phyloP scores from a whole-genome alignment of 2,113 vertebrate species.

The Hemichromis elongatus region DNA sequence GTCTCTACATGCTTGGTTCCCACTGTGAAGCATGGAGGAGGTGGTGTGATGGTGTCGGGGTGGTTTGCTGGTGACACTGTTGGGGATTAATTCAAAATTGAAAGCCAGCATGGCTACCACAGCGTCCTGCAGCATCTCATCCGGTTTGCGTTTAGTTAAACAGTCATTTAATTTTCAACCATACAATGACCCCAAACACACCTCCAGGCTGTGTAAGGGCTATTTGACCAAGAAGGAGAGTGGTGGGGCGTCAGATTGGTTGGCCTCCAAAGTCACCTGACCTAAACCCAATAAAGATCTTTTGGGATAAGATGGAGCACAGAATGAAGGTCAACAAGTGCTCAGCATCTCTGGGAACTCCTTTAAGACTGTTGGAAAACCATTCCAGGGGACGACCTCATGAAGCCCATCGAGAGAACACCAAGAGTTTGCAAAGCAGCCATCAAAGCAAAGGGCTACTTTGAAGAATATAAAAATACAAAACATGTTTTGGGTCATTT shows the following conservation, averaged over 20 bases:
- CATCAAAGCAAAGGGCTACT: background rate
- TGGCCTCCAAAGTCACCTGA: background rate
- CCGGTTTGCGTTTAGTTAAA: fast-evolving
- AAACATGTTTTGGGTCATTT: background rate
- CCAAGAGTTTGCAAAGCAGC: fast-evolving
- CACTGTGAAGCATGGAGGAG: no score
- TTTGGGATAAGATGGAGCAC: background rate
- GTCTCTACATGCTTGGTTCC: no score
- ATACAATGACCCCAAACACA: background rate
- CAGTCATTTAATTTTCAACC: background rate
- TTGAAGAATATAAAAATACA: background rate
- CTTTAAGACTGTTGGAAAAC: background rate
- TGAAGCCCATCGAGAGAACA: background rate
- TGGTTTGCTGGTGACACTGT: background rate
- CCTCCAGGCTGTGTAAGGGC: background rate
- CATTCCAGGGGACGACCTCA: fast-evolving
- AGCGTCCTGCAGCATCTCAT: background rate
- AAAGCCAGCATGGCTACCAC: background rate
- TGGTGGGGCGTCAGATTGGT: background rate
- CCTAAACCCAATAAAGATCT: background rate
- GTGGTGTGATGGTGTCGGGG: background rate
- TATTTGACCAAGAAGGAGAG: background rate
- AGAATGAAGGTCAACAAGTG: background rate
- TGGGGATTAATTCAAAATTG: background rate
- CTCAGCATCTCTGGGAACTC: background rate